Conservation (phyloP, 2,888 invertebrate species). For the Diogma glabrata region DNA sequence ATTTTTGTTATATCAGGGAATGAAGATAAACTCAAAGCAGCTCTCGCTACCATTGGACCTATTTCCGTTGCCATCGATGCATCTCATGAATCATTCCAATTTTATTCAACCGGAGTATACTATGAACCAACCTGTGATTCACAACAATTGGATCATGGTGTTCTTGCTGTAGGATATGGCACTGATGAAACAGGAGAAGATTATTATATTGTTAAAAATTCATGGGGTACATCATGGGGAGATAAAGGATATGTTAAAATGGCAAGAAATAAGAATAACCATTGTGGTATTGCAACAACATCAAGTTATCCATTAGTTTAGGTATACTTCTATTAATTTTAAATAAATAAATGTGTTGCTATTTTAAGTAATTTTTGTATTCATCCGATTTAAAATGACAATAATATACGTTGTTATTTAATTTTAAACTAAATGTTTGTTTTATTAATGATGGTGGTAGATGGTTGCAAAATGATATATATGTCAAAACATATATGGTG, state of each 20-base stretch:
- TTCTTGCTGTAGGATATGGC: slow-evolving; percentile 33
- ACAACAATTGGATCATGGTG: slow-evolving; percentile 67
- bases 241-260: slow-evolving; percentile 77
- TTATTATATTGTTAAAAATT: slow-evolving; percentile 63
- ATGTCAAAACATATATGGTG: too few species aligned
- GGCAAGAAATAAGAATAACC: slow-evolving; percentile 70
- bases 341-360: too few species aligned
- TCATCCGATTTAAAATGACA: too few species aligned
- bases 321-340: too few species aligned
- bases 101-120: slow-evolving; percentile 72
- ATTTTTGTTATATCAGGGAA: slow-evolving; percentile 17
- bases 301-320: slow-evolving; percentile 82
- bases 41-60: slow-evolving; percentile 76
- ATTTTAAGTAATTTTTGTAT: too few species aligned
- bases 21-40: slow-evolving; percentile 61
- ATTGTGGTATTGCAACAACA: slow-evolving; percentile 74
- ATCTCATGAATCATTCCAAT: slow-evolving; percentile 71
- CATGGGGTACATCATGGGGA: slow-evolving; percentile 65
- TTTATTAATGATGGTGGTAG: too few species aligned
- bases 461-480: too few species aligned
- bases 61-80: slow-evolving; percentile 85
- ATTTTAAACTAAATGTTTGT: too few species aligned
- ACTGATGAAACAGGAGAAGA: slow-evolving; percentile 38
- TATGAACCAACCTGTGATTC: slow-evolving; percentile 65
- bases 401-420: too few species aligned